These are phyloP conservation scores for Pterobdella sp. DNA, from an alignment of 2,888 invertebrate species.

Conservation along the genomic window DNA sequence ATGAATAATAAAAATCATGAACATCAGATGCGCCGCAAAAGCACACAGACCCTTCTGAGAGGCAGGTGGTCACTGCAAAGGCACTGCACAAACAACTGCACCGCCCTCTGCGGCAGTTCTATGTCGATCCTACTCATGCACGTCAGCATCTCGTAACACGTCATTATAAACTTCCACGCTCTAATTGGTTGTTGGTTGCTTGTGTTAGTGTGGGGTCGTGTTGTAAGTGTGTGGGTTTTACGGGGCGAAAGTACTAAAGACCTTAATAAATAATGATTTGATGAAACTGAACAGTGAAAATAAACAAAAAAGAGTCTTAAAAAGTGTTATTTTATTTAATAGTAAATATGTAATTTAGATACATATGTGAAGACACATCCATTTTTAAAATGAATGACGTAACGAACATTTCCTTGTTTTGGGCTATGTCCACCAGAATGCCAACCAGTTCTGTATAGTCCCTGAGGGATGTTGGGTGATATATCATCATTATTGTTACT, in stretches of 20 bases:
- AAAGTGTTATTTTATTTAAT: neutral
- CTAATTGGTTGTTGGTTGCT: conserved; percentile 48
- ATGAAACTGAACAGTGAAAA: too few species aligned
- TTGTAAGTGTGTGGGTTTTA: too few species aligned
- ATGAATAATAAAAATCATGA: too few species aligned
- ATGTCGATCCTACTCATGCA: conserved; percentile 67
- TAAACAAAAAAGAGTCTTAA: neutral
- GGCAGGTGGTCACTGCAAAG: conserved; percentile 70
- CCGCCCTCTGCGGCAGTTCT: conserved; percentile 56
- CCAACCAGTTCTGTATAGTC: neutral
- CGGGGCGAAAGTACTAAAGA: too few species aligned
- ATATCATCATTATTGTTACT: neutral
- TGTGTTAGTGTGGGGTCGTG: neutral
- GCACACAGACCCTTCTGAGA: conserved; percentile 59
- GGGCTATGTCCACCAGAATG: conserved; percentile 11
- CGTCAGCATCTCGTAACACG: conserved; percentile 67
- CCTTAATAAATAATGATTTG: too few species aligned
- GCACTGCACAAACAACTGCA: conserved; percentile 52
- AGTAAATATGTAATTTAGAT: neutral
- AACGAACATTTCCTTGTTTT: neutral
- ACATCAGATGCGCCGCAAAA: too few species aligned
- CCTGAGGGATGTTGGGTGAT: neutral
- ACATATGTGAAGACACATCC: neutral
- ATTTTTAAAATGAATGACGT: neutral
- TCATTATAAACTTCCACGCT: conserved; percentile 73